A percentile compares a stretch with the other conserved stretches of the same genome.
Conservation (phyloP, 2,888 invertebrate genomes). For the Drosophila silvestris region DNA sequence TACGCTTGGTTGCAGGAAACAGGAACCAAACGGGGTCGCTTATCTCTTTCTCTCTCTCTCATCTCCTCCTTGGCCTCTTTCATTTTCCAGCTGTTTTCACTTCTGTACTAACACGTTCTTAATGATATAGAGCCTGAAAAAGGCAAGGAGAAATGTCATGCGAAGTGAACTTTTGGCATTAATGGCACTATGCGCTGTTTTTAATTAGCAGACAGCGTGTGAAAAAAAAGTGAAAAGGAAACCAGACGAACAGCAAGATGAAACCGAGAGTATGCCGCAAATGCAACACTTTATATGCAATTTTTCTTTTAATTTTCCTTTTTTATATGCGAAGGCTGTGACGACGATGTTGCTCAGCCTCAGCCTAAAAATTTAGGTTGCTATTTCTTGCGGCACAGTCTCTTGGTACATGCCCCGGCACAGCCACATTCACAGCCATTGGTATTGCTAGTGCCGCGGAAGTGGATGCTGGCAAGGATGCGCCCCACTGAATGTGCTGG, state of each 20-base stretch:
- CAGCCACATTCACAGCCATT: slow-evolving; percentile 1
- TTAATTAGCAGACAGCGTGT: slow-evolving; percentile 69
- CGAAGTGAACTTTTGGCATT: slow-evolving; percentile 75
- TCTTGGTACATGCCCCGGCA: slow-evolving; percentile 24
- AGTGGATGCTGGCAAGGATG: slow-evolving; percentile 45
- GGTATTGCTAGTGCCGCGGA: slow-evolving; percentile 15
- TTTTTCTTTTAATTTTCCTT: slow-evolving; percentile 75
- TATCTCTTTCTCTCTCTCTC: neutral
- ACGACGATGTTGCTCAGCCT: slow-evolving; percentile 43
- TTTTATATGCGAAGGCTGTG: slow-evolving; percentile 66
- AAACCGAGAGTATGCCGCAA: slow-evolving; percentile 56
- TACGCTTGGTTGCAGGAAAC: slow-evolving; percentile 31
- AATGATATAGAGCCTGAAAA: neutral
- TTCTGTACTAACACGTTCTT: slow-evolving; percentile 1
- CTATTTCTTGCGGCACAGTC: slow-evolving; percentile 64
- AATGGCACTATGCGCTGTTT: slow-evolving; percentile 74
- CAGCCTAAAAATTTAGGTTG: slow-evolving; percentile 66
- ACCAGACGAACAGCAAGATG: slow-evolving; percentile 28
- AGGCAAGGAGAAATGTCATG: slow-evolving; percentile 30
- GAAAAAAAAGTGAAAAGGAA: slow-evolving; percentile 29
- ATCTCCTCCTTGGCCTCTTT: neutral
- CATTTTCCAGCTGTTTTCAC: neutral
- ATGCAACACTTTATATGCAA: slow-evolving; percentile 79
- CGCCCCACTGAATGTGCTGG: slow-evolving; percentile 25
- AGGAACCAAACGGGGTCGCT: slow-evolving; percentile 31